Conservation (phyloP, 2,888 invertebrate genomes). For the Lycaena phlaeas region DNA sequence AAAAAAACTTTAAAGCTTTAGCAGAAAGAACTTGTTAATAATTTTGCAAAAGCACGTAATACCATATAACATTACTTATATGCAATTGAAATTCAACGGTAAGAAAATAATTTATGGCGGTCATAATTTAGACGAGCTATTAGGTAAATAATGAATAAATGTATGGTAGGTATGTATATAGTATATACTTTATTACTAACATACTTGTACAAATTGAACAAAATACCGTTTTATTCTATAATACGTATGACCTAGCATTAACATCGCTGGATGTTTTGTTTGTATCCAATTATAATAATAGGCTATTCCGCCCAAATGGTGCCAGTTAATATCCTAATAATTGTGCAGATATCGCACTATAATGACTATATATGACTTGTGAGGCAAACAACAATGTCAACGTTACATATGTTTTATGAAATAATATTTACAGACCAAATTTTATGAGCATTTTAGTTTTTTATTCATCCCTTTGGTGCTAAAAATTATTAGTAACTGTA, state of each 20-base stretch:
- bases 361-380: too few species aligned
- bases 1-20: too few species aligned
- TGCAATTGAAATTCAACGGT: not conserved
- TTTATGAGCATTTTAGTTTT: too few species aligned
- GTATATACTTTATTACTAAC: not conserved
- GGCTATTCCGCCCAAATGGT: not conserved
- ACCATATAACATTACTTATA: too few species aligned
- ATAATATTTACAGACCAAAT: too few species aligned
- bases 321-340: not conserved
- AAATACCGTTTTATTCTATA: constrained; percentile 5
- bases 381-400: too few species aligned
- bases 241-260: not conserved
- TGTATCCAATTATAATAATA: constrained; percentile 2
- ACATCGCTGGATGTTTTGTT: not conserved
- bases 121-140: not conserved
- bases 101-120: constrained; percentile 1
- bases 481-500: too few species aligned
- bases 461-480: too few species aligned
- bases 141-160: not conserved
- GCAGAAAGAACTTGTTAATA: too few species aligned
- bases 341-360: not conserved
- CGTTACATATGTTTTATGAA: too few species aligned
- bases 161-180: too few species aligned
- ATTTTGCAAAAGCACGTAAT: too few species aligned
- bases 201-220: constrained; percentile 4